Conservation (phyloP, 2,797 vertebrate species). For the Lacerta viridis region DNA sequence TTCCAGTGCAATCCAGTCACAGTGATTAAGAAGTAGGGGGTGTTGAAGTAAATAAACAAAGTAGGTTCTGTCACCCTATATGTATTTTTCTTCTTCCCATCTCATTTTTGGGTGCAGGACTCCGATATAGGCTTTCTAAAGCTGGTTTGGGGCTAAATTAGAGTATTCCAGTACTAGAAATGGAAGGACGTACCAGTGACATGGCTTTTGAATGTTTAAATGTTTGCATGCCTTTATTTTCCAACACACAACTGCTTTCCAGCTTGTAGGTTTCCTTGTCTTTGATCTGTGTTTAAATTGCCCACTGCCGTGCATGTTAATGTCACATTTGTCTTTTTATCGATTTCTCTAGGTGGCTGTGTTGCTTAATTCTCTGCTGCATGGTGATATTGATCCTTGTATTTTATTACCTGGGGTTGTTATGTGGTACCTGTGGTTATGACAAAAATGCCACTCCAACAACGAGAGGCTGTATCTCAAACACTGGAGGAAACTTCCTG, state of each 20-base stretch:
- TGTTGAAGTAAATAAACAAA: too few relatives aligned
- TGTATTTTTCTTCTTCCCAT: not conserved
- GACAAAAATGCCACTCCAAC: slow-evolving; percentile 93
- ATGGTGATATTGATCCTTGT: slow-evolving; percentile 90
- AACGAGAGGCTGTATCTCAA: slow-evolving; percentile 93
- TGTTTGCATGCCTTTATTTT: too few relatives aligned
- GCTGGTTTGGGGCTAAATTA: not conserved
- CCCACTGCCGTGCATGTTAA: slow-evolving; percentile 2
- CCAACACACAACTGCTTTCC: too few relatives aligned
- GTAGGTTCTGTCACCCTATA: not conserved
- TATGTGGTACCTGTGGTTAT: slow-evolving; percentile 91
- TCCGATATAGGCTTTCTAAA: not conserved
- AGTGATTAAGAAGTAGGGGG: too few relatives aligned
- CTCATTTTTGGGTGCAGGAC: not conserved
- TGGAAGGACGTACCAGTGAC: not conserved
- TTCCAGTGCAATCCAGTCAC: too few relatives aligned
- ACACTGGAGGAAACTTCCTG: slow-evolving; percentile 95
- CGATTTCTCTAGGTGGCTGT: slow-evolving; percentile 88
- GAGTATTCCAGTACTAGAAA: not conserved
- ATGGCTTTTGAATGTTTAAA: not conserved
- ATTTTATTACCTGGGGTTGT: slow-evolving; percentile 92
- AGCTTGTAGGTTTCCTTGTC: not conserved
- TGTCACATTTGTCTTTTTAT: not conserved
- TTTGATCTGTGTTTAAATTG: not conserved
- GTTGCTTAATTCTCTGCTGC: slow-evolving; percentile 89